These are phyloP conservation scores for Anomalospiza imberbis DNA, from an alignment of 2,797 vertebrate genomes.

Conservation along the genomic window DNA sequence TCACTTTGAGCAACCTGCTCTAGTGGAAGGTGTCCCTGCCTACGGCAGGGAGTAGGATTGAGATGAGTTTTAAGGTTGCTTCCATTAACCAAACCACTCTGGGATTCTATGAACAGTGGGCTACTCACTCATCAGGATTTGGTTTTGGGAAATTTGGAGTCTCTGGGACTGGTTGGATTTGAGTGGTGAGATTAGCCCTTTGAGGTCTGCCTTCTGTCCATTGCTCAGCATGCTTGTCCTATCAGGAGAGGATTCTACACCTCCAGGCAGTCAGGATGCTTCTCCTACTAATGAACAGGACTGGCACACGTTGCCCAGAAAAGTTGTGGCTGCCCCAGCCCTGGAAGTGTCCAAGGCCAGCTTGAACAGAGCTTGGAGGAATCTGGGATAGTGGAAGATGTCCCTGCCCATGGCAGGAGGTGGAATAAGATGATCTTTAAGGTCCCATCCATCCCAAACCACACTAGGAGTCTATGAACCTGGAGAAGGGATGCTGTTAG, in stretches of 20 bases:
- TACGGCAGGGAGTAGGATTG: background rate
- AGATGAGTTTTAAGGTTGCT: background rate
- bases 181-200: background rate
- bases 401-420: background rate
- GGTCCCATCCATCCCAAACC: background rate
- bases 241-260: background rate
- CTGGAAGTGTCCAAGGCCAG: background rate
- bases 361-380: background rate
- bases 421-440: background rate
- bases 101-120: background rate
- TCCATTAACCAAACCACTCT: background rate
- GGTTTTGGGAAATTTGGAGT: background rate
- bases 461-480: fast-evolving
- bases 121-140: fast-evolving
- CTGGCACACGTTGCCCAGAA: background rate
- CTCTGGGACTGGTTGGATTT: background rate
- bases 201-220: background rate
- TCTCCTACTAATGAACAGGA: background rate
- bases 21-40: background rate
- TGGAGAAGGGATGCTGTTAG: background rate
- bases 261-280: background rate
- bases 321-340: background rate
- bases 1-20: background rate
- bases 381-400: fast-evolving
- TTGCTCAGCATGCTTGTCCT: background rate